Percentiles rank a stretch among this genome's conserved stretches.
Conservation (phyloP, 2,797 vertebrate genomes). For the Sebastes hubbsi region DNA sequence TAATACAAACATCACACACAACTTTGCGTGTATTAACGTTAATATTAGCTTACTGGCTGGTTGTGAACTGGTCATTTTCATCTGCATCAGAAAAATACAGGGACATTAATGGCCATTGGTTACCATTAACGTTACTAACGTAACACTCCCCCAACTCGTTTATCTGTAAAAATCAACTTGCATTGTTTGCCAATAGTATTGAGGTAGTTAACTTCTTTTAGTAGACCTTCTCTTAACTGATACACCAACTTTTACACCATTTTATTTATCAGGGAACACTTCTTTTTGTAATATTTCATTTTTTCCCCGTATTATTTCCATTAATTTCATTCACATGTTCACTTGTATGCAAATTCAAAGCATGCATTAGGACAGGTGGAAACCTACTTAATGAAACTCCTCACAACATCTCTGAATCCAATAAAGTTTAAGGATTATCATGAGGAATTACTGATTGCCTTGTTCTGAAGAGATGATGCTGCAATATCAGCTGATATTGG, state of each 20-base stretch:
- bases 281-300: no score
- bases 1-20: background rate
- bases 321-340: background rate
- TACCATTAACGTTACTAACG: background rate
- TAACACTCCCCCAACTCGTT: background rate
- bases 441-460: background rate
- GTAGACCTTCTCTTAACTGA: no score
- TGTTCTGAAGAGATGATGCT: background rate
- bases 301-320: no score
- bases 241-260: no score
- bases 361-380: background rate
- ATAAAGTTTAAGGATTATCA: background rate
- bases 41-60: background rate
- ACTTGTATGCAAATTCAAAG: no score
- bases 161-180: background rate
- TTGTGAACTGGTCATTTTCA: background rate
- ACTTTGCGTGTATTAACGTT: background rate
- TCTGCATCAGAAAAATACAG: background rate
- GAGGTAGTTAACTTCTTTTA: background rate
- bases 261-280: no score
- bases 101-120: background rate
- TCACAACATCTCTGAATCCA: background rate
- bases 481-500: background rate
- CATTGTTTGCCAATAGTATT: background rate
- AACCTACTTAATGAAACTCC: background rate